Base-by-base conservation (phyloP, 2,113 vertebrate genomes). In the Tonatia bakeri region DNA sequence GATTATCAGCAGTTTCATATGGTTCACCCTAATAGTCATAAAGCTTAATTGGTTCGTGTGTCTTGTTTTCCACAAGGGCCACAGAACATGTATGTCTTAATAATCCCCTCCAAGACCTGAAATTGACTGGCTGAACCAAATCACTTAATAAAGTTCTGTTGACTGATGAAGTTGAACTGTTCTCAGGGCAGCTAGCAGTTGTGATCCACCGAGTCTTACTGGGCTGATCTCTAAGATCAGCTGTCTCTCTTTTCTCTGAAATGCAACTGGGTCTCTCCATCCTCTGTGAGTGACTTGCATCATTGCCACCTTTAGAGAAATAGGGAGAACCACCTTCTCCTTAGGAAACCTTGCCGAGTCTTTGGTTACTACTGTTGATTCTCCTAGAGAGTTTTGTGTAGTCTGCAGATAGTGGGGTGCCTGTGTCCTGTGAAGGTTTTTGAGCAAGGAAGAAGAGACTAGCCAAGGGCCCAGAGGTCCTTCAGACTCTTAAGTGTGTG, bases 121-220 rank as follows among this genome's bases (percentile, higher is more conserved):
- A 89, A 61, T 85, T 87, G 56, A 67, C n/a, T 75, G 76, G 28
- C 28, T 31, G 33, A 13, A 50, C 90, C 38, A 84, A 91, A 38
- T 76, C 26, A 94, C 64, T 86, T 94, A 52, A 43, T 93, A 43
- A 88, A 72, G 40, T 89, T 83, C 65, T 81, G 19, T 89, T 86
- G 85, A 79, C 72, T 89, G 17, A 87, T 85, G 64, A 89, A 83
- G 65, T 65, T 94, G 54, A 92, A 43, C 81, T 83, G 61, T 83
- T 56, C 15, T 24, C 11, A 65, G 47, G 67, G n/a, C 61, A 83
- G 31, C 12, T 45, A 61, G 59, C 80, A 92, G 1, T 94, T 92
- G 65, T 86, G 75, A 67, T 83, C 14, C 9, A 54, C 9, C 20
- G 38, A 26, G 31, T 69, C 40, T 93, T 77, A 83, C 50, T n/a